Evolutionary conservation across 2,113 vertebrate species (phyloP).

Genomic region (Polyodon spathula): DNA sequence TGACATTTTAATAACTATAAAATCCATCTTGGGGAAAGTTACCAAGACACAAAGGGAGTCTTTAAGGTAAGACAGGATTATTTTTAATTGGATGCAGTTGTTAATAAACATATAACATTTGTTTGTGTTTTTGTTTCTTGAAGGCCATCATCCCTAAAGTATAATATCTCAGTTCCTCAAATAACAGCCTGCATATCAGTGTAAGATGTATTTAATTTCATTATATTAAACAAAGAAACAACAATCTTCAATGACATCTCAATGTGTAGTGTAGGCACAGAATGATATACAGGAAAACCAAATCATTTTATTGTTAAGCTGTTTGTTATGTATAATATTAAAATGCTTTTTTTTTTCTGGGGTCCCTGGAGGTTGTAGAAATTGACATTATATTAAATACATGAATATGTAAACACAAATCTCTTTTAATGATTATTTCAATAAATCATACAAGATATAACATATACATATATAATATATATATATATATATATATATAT

Average conservation of each 20-base stretch:
- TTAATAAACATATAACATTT: slow-evolving; percentile 11
- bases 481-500: too few species aligned
- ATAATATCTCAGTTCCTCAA: slow-evolving; percentile 7
- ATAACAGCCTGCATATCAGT: neutral
- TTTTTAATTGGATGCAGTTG: slow-evolving; percentile 7
- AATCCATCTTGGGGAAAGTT: neutral
- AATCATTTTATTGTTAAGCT: too few species aligned
- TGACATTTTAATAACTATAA: slow-evolving; percentile 1
- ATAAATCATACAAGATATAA: too few species aligned
- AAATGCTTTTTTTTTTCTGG: too few species aligned
- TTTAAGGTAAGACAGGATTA: neutral
- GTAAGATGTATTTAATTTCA: neutral
- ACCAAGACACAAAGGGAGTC: neutral
- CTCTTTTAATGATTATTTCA: too few species aligned
- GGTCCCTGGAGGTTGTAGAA: too few species aligned
- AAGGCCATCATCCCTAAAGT: neutral
- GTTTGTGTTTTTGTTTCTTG: slow-evolving; percentile 7
- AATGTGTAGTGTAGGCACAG: neutral
- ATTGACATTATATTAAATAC: too few species aligned
- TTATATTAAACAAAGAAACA: neutral
- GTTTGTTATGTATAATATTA: too few species aligned
- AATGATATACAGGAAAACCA: too few species aligned
- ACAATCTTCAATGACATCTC: neutral
- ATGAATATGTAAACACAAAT: too few species aligned
- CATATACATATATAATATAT: too few species aligned